Conservation (phyloP, 1,140 invertebrate genomes). For the Achatina immaculata region DNA sequence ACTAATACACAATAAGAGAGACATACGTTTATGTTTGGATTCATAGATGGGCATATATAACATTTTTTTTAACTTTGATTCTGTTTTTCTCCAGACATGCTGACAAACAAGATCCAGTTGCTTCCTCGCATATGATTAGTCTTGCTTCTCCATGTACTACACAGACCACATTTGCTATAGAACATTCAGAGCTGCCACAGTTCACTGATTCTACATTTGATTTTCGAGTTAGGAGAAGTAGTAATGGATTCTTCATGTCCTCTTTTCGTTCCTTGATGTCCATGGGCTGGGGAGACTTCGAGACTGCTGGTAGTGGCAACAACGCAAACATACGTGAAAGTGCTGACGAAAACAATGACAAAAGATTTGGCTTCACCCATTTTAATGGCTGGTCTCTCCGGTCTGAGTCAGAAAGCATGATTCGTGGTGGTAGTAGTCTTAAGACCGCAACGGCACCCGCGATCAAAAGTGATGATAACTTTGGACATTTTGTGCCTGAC, state of each 20-base stretch:
- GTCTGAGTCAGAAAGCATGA: neutral
- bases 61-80: neutral
- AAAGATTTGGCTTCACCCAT: neutral
- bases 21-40: too few species aligned
- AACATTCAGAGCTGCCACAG: neutral
- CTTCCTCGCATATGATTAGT: neutral
- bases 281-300: neutral
- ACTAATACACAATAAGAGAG: too few species aligned
- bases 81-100: conserved; percentile 5
- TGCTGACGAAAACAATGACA: neutral
- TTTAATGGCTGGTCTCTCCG: neutral
- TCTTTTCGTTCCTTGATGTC: neutral
- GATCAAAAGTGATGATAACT: neutral
- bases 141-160: neutral
- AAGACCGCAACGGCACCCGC: neutral
- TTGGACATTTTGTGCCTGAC: neutral
- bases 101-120: conserved; percentile 17
- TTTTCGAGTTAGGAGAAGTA: neutral
- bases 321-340: neutral
- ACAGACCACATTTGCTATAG: neutral
- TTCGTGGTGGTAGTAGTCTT: neutral
- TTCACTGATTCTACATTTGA: neutral
- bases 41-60: too few species aligned
- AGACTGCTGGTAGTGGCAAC: neutral
- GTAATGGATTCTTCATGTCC: neutral